These are phyloP conservation scores for Gorsachius goisagi DNA, from an alignment of 2,113 vertebrate genomes.

Conservation along the genomic window DNA sequence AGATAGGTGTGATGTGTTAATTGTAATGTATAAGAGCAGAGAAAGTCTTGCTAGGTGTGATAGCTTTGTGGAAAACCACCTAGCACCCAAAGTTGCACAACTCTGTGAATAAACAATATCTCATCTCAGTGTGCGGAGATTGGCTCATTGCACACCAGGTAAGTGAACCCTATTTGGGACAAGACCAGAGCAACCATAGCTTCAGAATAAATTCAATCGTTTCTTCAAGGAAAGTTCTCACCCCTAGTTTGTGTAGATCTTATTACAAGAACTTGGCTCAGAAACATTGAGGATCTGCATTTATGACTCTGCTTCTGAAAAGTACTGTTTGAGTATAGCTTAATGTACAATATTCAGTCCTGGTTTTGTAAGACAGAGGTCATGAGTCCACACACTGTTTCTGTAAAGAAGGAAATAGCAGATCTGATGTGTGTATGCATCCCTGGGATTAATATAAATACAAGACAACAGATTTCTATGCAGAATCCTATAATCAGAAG, in stretches of 20 bases:
- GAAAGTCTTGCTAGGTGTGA: too few species aligned
- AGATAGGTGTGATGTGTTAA: too few species aligned
- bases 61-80: too few species aligned
- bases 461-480: neutral
- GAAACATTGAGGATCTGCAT: neutral
- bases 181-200: neutral
- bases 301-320: neutral
- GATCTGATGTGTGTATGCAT: neutral
- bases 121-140: too few species aligned
- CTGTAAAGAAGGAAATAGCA: neutral
- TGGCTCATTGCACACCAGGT: too few species aligned
- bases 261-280: neutral
- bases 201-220: neutral
- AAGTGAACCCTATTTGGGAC: too few species aligned
- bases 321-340: neutral
- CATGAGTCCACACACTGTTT: neutral
- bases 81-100: too few species aligned
- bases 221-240: neutral
- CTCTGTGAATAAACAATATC: too few species aligned
- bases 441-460: neutral
- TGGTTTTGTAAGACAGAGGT: neutral
- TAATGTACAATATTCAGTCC: neutral
- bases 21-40: too few species aligned
- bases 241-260: neutral
- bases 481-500: neutral